Conservation (phyloP, 2,113 vertebrate genomes). For the Megaceryle torquata region DNA sequence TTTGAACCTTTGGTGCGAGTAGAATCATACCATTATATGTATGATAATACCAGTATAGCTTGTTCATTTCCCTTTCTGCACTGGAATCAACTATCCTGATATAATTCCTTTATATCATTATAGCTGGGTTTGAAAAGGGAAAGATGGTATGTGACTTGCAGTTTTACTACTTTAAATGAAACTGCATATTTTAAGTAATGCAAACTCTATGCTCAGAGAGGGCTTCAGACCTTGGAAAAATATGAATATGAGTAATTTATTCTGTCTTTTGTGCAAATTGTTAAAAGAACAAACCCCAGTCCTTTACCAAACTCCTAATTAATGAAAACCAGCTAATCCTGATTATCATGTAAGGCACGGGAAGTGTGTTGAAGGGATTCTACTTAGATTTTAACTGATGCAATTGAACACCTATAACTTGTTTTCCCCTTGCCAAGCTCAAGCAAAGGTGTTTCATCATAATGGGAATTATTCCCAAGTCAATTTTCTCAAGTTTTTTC, state of each 20-base stretch:
- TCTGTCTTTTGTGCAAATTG: neutral
- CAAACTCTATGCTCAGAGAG: neutral
- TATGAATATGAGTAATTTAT: neutral
- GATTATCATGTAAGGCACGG: conserved; percentile 20
- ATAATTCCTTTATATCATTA: neutral
- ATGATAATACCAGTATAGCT: neutral
- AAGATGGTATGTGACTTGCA: neutral
- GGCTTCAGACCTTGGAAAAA: neutral
- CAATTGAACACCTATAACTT: conserved; percentile 10
- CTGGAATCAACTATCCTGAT: neutral
- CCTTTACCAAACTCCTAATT: conserved; percentile 23
- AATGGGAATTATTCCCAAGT: conserved; percentile 45
- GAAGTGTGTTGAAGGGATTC: conserved; percentile 8
- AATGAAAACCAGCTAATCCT: conserved; percentile 29
- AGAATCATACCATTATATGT: neutral
- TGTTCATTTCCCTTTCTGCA: neutral
- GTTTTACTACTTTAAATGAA: conserved; percentile 14
- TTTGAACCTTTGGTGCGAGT: neutral
- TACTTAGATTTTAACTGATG: neutral
- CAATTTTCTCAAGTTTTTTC: conserved; percentile 51
- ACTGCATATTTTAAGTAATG: neutral
- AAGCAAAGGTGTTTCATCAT: conserved; percentile 56
- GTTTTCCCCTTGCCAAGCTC: conserved; percentile 29
- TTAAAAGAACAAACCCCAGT: conserved; percentile 13
- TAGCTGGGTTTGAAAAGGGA: neutral